Base-by-base conservation (phyloP, 2,888 invertebrate species). In the Pandemis cinnamomeana region DNA sequence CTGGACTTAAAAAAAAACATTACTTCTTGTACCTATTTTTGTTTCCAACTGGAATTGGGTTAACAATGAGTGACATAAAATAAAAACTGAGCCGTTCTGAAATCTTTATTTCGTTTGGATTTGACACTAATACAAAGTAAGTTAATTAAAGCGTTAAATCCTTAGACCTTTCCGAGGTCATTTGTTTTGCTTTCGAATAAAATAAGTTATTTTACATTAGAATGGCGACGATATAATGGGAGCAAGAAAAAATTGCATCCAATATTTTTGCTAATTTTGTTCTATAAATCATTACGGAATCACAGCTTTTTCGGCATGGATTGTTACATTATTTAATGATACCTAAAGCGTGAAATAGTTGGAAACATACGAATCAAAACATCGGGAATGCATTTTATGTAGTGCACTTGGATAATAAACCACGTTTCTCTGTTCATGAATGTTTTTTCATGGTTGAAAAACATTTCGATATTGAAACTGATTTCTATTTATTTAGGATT, bases 51-150 rank as follows among this genome's bases (percentile, higher is more conserved):
- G 27, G 11, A 58, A 58, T 58, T 27, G 10, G 27, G 27, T 58
- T 55, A 55, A 55, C 55, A 55, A 55, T 20, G 55, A 58, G 58
- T 11, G 20, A 27, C 58, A 27, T 58, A 27, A 58, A 58, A 58
- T 5, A 15, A 15, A 53, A 53, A 15, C 53, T 27, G 10, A 10
- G 27, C 27, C 58, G 3, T 53, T 7, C 53, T 15, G 8, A 27
- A 20, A 10, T 27, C 58, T 58, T 58, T 7, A 58, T 58, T 58
- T 58, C 27, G 27, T 58, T 58, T 11, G 58, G 10, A 58, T 58
- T 58, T 58, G 58, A 58, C 58, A 8, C 5, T 58, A 58, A 58
- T 27, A 20, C 58, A 27, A 10, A 58, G 27, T 58, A 58, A 58
- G 10, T 6, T 5, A 58, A 58, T 58, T 58, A 27, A 10, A 7